Percentiles rank a stretch among this genome's conserved stretches.
These are phyloP conservation scores for Trilocha varians DNA, from an alignment of 2,888 invertebrate species.

Conservation along the genomic window DNA sequence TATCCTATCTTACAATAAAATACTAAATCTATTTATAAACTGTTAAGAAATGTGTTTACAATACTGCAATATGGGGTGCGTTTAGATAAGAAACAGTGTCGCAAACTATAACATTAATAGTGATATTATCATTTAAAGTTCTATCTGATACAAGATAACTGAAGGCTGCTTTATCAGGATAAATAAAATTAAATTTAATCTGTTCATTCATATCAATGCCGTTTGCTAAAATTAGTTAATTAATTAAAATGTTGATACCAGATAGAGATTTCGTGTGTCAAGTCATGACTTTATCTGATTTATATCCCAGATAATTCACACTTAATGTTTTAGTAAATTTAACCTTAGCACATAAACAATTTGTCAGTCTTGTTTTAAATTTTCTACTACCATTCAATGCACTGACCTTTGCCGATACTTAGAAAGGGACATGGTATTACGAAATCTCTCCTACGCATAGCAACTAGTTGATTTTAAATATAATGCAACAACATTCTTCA, in stretches of 20 bases:
- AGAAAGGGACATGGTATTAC: conserved; percentile 45
- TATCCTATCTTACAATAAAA: no score
- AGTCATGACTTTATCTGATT: conserved; percentile 3
- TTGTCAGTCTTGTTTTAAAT: conserved; percentile 23
- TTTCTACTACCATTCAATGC: conserved; percentile 23
- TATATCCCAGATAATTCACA: conserved; percentile 1
- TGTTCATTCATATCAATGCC: conserved; percentile 3
- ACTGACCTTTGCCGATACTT: conserved; percentile 37
- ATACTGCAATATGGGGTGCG: no score
- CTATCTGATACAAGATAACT: not conserved
- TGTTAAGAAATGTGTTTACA: no score
- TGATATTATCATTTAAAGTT: no score
- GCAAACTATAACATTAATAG: no score
- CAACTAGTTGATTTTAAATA: conserved; percentile 15
- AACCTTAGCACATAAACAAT: conserved; percentile 11
- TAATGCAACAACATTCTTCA: conserved; percentile 8
- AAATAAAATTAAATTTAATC: not conserved
- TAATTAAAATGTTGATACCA: conserved; percentile 3
- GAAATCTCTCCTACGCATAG: conserved; percentile 40
- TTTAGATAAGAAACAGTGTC: no score
- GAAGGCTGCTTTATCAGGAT: not conserved
- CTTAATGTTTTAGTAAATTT: not conserved
- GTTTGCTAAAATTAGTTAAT: conserved; percentile 1
- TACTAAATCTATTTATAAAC: no score
- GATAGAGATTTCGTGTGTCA: conserved; percentile 4